Evolutionary conservation across 2,113 vertebrate species (phyloP), one percentile per base, ranked within the genome.

Genomic region (Copsychus sechellarum): DNA sequence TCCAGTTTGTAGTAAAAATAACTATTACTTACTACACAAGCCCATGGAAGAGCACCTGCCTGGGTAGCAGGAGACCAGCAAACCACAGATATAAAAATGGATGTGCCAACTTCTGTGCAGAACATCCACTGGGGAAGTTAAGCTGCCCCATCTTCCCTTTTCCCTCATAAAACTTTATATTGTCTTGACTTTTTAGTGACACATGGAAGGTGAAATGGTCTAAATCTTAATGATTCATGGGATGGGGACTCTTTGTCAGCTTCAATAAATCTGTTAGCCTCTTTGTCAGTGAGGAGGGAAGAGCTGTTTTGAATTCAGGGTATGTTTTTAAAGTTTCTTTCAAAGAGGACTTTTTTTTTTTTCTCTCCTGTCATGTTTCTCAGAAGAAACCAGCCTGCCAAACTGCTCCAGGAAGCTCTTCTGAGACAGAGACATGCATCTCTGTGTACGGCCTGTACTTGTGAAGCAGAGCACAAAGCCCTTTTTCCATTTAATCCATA

Each of bases 401-500:
- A 90, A 93, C 91, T 84, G 69, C 81, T 96, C 79, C 70, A 94
- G 65, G 43, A 93, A 94, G 62, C 77, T 92, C 84, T 95, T 94
- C 83, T 70, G 81, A 96, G 91, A 85, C 36, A 66, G 67, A 90
- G 58, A 91, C 92, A 92, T 74, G 83, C 54, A 95, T 95, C 70
- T 91, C 90, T 83, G 57, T 87, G 88, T 65, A 96, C 50, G 20
- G 53, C 73, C 88, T 96, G 89, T 95, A 94, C 86, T 96, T 97
- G 92, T 81, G 91, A 97, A 97, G 91, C 80, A 50, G 34, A 95
- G 73, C 84, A 92, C 91, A 90, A 92, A 95, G 57, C 88, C 72
- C 69, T 82, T 94, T 93, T 91, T 31, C 81, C 70, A 90, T 94
- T 93, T 77, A 94, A 91, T 95, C 89, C 89, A 92, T 95, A 94